These are phyloP conservation scores for Cabera pusaria DNA, from an alignment of 2,888 invertebrate genomes.

Conservation along the genomic window DNA sequence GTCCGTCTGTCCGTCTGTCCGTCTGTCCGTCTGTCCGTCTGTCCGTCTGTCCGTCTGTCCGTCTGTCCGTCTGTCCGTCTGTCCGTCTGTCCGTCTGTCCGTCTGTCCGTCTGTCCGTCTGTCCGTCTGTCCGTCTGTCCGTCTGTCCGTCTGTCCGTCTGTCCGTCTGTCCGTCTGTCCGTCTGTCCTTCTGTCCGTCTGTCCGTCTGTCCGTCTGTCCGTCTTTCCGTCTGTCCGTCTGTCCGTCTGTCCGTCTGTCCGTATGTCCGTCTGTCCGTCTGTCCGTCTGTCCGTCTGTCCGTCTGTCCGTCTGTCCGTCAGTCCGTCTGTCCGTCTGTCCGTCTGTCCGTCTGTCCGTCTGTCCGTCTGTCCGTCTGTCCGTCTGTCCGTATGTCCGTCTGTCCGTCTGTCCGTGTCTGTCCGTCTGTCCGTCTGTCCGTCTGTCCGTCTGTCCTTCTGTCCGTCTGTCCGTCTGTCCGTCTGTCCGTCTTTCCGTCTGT, in stretches of 20 bases:
- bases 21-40: neutral
- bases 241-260: neutral
- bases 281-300: neutral
- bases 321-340: neutral
- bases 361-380: neutral
- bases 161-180: neutral
- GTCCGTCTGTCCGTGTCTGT: too few species aligned
- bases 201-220: neutral
- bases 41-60: neutral
- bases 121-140: neutral
- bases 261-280: neutral
- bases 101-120: neutral
- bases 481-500: neutral
- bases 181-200: neutral
- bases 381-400: neutral
- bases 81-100: neutral
- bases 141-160: neutral
- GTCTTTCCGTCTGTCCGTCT: neutral
- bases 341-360: neutral
- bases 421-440: neutral
- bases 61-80: neutral
- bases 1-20: neutral
- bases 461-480: too few species aligned
- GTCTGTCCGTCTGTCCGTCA: neutral
- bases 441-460: neutral